These are phyloP conservation scores for Columba guinea DNA, from an alignment of 2,797 vertebrate species.

Conservation along the genomic window DNA sequence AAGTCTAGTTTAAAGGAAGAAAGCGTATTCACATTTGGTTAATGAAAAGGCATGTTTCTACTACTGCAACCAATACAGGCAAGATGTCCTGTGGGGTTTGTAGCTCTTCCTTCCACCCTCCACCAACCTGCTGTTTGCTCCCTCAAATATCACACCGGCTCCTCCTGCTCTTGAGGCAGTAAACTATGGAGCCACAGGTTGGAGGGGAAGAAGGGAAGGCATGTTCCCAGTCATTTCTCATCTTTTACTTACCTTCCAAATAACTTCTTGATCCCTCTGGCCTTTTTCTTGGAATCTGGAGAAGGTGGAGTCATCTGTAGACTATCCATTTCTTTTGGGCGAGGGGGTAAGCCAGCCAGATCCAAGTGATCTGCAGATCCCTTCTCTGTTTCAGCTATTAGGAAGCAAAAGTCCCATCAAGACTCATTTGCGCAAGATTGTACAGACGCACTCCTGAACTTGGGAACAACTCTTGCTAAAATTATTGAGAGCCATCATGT, in stretches of 20 bases:
- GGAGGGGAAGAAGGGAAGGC: background rate
- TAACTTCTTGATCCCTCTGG: slow-evolving; percentile 92
- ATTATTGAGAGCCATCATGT: background rate
- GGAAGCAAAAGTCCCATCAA: slow-evolving; percentile 56
- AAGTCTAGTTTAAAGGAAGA: slow-evolving; percentile 77
- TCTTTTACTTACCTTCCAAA: slow-evolving; percentile 89
- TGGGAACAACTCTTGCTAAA: background rate
- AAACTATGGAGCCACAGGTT: accelerated
- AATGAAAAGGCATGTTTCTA: background rate
- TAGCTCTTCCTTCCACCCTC: background rate
- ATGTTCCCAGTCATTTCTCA: background rate
- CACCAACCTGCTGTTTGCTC: accelerated
- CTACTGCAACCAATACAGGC: background rate
- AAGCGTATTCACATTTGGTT: background rate
- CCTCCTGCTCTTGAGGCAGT: background rate
- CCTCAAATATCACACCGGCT: background rate
- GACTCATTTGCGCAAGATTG: background rate
- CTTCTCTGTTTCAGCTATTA: slow-evolving; percentile 89
- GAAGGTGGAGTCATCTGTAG: slow-evolving; percentile 85
- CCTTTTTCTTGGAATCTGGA: slow-evolving; percentile 91
- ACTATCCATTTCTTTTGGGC: slow-evolving; percentile 80
- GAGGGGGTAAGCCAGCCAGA: slow-evolving; percentile 86
- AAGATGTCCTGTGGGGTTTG: background rate
- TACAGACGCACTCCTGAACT: background rate
- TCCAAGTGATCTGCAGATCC: slow-evolving; percentile 90